A percentile compares a stretch with the other conserved stretches of the same genome.
These are phyloP conservation scores for Motacilla alba DNA, from an alignment of 2,113 vertebrate species.

Conservation along the genomic window DNA sequence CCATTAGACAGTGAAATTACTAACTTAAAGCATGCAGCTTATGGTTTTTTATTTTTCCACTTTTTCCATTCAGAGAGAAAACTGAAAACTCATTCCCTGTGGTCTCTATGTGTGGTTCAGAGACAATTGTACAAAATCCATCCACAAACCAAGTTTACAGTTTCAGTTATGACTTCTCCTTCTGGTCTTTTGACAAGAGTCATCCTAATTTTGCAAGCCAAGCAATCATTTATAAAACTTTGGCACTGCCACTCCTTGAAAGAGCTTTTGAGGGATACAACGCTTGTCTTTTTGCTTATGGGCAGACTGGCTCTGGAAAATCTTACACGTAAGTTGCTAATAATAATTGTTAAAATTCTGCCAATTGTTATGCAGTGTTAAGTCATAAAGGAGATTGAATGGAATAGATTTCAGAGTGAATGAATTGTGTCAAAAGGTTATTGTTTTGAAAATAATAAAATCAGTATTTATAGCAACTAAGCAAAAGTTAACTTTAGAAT, in stretches of 20 bases:
- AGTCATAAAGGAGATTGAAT: neutral
- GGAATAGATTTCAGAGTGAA: neutral
- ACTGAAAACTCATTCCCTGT: conserved; percentile 77
- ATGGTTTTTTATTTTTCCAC: neutral
- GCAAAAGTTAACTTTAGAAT: neutral
- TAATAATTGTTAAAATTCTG: neutral
- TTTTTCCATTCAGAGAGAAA: conserved; percentile 78
- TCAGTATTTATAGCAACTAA: neutral
- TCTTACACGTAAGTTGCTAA: conserved; percentile 89
- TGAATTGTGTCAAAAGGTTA: neutral
- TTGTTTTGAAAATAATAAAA: neutral
- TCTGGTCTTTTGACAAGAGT: conserved; percentile 85
- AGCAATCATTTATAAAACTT: conserved; percentile 77
- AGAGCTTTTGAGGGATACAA: conserved; percentile 93
- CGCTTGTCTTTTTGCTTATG: conserved; percentile 93
- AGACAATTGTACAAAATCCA: conserved; percentile 81
- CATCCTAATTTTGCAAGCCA: conserved; percentile 82
- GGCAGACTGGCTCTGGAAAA: conserved; percentile 96
- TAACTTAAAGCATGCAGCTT: neutral
- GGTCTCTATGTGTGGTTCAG: conserved; percentile 82
- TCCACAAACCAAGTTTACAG: conserved; percentile 81
- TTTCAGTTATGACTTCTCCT: conserved; percentile 86
- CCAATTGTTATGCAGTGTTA: neutral
- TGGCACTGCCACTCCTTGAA: conserved; percentile 85
- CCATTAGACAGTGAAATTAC: neutral